Evolutionary conservation across 1,140 invertebrate species (phyloP).

Genomic region (Calephelis nemesis): DNA sequence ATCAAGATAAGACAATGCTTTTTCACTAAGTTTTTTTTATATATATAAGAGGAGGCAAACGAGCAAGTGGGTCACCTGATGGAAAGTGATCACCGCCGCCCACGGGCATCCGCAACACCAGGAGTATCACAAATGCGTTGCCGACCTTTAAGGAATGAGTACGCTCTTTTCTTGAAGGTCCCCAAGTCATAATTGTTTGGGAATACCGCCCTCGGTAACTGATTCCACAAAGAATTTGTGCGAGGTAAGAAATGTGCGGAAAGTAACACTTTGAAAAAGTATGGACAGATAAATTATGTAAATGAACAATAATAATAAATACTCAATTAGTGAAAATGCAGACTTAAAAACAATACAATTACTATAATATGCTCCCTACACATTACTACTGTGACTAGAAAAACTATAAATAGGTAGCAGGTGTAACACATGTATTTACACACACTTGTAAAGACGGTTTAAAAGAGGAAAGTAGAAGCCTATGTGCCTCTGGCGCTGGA

Average conservation of each 20-base stretch:
- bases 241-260: too few species aligned
- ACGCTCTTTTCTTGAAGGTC: too few species aligned
- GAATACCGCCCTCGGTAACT: too few species aligned
- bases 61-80: too few species aligned
- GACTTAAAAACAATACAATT: conserved; percentile 42
- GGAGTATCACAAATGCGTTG: too few species aligned
- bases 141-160: too few species aligned
- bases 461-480: conserved; percentile 73
- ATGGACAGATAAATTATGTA: background rate
- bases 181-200: too few species aligned
- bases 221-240: too few species aligned
- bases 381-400: conserved; percentile 76
- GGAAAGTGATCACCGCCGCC: too few species aligned
- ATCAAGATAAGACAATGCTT: conserved; percentile 58
- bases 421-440: conserved; percentile 74
- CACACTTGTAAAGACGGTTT: conserved; percentile 76
- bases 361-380: conserved; percentile 45
- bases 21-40: conserved; percentile 69
- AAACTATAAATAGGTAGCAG: conserved; percentile 79
- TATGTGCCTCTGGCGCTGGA: conserved; percentile 72
- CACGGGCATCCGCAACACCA: too few species aligned
- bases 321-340: conserved; percentile 61
- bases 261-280: conserved; percentile 21
- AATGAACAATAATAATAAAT: conserved; percentile 5
- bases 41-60: too few species aligned